Base-by-base conservation (phyloP, 2,113 vertebrate genomes). In the Dryoscopus gambensis region DNA sequence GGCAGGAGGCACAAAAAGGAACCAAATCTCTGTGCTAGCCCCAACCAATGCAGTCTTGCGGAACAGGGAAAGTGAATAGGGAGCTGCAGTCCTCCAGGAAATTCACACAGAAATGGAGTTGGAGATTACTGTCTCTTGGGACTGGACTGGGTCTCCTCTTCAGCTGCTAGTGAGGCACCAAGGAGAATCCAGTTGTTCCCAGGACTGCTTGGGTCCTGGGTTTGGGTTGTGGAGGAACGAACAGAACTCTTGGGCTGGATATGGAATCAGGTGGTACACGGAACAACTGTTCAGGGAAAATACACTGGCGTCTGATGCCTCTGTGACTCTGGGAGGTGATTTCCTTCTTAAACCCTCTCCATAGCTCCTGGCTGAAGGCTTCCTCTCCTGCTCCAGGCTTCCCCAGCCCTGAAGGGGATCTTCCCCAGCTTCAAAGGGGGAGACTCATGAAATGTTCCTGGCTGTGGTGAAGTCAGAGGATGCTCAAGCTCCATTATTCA, bases 261-360 rank as follows among this genome's bases (percentile, higher is more conserved):
- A 7, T n/a, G 25, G 21, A 47, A 23, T 42, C 49, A 63, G 40
- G 56, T 13, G 9, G 12, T 7, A 44, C 3, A 4, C 5, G 17
- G 4, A 42, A 37, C 5, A 11, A 7, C 2, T 18, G 2, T 52
- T 24, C 35, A 52, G 49, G 10, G 44, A 50, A 93, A 63, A 71
- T 31, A 10, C 11, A 21, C 12, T 24, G 23, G 5, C 71, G 18
- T 30, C 12, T 50, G 15, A 55, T 59, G 30, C 30, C 12, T 75
- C 39, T 5, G 3, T 56, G 35, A 52, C 39, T 44, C 53, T 53
- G 35, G 18, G 25, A 35, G 20, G 15, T 39, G 11, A 87, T 53
- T 68, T 77, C 22, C 11, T 44, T 22, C 39, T 71, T 25, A 37
- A 20, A 2, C 0, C 0, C 4, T 2, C 5, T 24, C 5, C 40